Base-by-base conservation (phyloP, 1,140 invertebrate species). In the Psix sp. region DNA sequence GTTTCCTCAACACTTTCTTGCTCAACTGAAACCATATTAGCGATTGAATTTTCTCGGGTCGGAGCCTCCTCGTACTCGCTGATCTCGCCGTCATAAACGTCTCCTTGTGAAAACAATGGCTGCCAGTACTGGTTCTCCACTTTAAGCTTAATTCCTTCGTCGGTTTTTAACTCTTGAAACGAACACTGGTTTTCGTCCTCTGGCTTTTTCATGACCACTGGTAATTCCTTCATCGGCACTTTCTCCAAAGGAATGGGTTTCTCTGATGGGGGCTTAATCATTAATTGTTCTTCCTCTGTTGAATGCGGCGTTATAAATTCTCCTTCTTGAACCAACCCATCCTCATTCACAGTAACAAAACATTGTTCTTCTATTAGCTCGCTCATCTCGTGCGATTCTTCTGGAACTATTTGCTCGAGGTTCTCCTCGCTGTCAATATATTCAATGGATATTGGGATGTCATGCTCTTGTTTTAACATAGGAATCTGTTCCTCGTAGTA, bases 1-100 rank as follows among this genome's bases (percentile, higher is more conserved):
- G 35, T 0, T 0, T 49, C 48, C 2, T 68, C 52, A 62, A 78
- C 1, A 26, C 76, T 63, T 0, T 74, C 42, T 4, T 63, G 26
- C 20, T 63, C n/a, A 9, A 3, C 35, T 2, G n/a, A n/a, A n/a
- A n/a, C n/a, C n/a, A 21, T 35, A 33, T 56, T 82, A 51, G 0
- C 52, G 73, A 33, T 82, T 63, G 0, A 66, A 79, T 26, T 72
- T 54, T 39, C 78, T 42, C 14, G 29, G 49, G 4, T 65, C 0
- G 68, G 40, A 1, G 13, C 3, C 5, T 62, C 52, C 21, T 62
- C 62, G 5, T 65, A 51, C 45, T 77, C 59, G 3, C 68, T 77
- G 14, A 57, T 65, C 11, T 72, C 60, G 2, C 56, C 66, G 2
- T 62, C 45, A 15, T 43, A 66, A 1, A 39, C 54, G 10, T 76